Conservation (phyloP, 2,113 vertebrate species). For the Grammomys surdaster region DNA sequence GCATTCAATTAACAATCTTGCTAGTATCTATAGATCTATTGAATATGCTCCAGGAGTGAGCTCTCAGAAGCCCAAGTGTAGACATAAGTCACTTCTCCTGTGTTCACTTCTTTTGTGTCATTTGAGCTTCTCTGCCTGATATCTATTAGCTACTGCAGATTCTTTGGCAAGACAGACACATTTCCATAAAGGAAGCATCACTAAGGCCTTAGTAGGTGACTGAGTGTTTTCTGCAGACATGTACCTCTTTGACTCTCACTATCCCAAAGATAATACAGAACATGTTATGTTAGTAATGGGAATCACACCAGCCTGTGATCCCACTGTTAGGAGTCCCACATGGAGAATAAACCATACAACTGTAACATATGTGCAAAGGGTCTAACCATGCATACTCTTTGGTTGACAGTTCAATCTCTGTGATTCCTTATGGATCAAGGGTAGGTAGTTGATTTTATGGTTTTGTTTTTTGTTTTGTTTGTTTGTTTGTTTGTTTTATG, state of each 20-base stretch:
- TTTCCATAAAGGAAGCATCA: background rate
- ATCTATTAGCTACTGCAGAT: slow-evolving; percentile 16
- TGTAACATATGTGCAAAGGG: background rate
- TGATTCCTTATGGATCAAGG: background rate
- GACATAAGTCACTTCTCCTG: background rate
- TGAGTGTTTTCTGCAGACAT: background rate
- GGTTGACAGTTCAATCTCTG: background rate
- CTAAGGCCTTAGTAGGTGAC: background rate
- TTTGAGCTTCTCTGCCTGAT: background rate
- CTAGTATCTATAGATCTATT: background rate
- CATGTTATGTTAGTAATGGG: background rate
- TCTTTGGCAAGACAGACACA: background rate
- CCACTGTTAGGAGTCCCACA: background rate
- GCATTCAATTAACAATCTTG: background rate
- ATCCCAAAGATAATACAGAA: background rate
- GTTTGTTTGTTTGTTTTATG: background rate
- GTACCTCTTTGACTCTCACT: background rate
- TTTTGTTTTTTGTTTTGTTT: no score
- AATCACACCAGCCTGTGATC: background rate
- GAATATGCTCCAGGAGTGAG: background rate
- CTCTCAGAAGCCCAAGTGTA: background rate
- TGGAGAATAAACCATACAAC: background rate
- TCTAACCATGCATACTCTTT: background rate
- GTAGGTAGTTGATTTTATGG: background rate
- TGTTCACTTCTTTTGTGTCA: background rate